Evolutionary conservation across 2,888 invertebrate species (phyloP), one percentile per base, ranked within the genome.

Genomic region (Cantharis rustica): DNA sequence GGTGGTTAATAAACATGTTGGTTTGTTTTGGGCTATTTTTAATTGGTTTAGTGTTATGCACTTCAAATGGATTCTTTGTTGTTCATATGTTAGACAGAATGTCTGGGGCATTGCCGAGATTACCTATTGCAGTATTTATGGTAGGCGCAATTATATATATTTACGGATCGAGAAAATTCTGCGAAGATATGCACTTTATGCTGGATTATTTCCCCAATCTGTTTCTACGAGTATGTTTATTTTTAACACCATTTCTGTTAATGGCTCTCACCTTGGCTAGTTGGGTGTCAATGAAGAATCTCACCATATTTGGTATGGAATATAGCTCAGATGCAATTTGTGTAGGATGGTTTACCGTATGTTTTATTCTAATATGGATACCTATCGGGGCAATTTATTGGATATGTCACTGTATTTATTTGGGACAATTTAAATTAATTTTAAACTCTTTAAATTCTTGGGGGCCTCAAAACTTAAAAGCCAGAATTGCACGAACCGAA

Each of bases 31-130:
- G 68, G 5, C 69, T 79, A 61, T 75, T 62, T 16, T 3, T 66
- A 11, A n/a, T 79, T 10, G 75, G 79, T 10, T 11, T 77, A 11
- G 23, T 62, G 17, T 70, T 79, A 47, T 79, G 79, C 17, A 73
- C 71, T 11, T n/a, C 68, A 1, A 77, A 77, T 23, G 75, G 79
- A 2, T 78, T 31, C 13, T 78, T 62, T 20, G 66, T 69, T 10
- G 71, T 70, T 2, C 61, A 70, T 47, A 23, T 78, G 7, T 16
- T 73, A 10, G 68, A 78, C 17, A 61, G 11, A 15, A 71, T 78
- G 26, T 64, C 66, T 2, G 64, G 71, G 7, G 61, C 17, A 0
- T 69, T 74, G 31, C 71, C 66, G 5, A 64, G 62, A 16, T 10
- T 76, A 13, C 76, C 75, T 13, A 62, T 79, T 71, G 61, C 75